Base-by-base conservation (phyloP, 2,888 invertebrate species). In the Prenolepis imparis region DNA sequence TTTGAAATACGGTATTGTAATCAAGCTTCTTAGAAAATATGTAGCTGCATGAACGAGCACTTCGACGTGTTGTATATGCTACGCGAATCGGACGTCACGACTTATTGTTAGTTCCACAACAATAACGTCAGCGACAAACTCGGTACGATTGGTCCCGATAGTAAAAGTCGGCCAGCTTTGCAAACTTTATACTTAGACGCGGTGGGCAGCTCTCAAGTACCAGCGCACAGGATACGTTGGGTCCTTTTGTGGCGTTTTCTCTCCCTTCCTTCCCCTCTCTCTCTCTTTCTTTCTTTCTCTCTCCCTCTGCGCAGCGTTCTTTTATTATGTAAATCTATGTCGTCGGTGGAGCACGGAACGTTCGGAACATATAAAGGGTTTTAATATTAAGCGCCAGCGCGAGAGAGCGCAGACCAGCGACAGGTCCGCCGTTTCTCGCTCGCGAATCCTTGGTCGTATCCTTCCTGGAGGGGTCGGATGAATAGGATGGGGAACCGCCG, bases 251-350 rank as follows among this genome's bases (percentile, higher is more conserved):
- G 88, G 84, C 73, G 55, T 74, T 32, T 57, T 82, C 32, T n/a
- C n/a, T 36, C 21, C 24, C 2, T 55, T 52, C 55, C 28, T 70
- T n/a, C n/a, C n/a, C 48, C 11, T 12, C 12, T 36, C 1, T 55
- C 24, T 70, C 32, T 57, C 18, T 39, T 9, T 57, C 24, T 32
- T 48, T 82, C 15, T n/a, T 12, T 36, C 11, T 57, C 1, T 39
- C 15, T n/a, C n/a, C 36, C 6, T 57, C 0, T 24, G 18, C 39
- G 36, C 64, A 75, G 57, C 63, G 64, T 85, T 85, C 89, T 91
- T 93, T 92, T 92, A 93, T 93, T 91, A 93, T 93, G 93, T 87
- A 93, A 93, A 93, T 93, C 89, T 87, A 91, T 90, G 88, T 90
- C 86, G 91, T 83, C 70, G 82, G 78, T 86, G 86, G 88, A 84